phyloP scores from a whole-genome alignment of 2,113 vertebrate species.

The Haliaeetus leucogaster region DNA sequence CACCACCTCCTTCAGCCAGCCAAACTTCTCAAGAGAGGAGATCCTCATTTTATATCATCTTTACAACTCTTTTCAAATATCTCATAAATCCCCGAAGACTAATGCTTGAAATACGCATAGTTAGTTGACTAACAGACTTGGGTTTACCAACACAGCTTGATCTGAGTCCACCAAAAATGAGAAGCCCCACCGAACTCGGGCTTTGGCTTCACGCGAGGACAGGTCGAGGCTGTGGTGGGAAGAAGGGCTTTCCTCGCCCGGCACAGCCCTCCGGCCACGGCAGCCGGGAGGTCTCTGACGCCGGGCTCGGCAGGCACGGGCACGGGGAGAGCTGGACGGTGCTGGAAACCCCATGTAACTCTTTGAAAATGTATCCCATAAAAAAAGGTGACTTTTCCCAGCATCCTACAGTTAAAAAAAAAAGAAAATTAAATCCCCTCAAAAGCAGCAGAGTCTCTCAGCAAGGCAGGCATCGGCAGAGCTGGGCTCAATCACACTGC shows the following conservation, averaged over 20 bases:
- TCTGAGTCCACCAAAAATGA: not conserved
- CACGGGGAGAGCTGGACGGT: not conserved
- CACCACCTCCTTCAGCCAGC: not conserved
- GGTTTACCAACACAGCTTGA: not conserved
- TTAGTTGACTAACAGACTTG: not conserved
- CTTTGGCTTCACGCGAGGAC: accelerated
- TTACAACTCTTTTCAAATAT: not conserved
- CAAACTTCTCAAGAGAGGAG: not conserved
- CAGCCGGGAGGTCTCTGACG: accelerated
- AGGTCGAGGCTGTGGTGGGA: not conserved
- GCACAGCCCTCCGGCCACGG: accelerated
- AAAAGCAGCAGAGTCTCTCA: conserved; percentile 26
- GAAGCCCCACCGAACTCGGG: not conserved
- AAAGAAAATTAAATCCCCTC: not conserved
- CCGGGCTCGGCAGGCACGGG: accelerated
- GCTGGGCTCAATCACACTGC: not conserved
- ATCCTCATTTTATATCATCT: not conserved
- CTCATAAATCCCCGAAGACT: not conserved
- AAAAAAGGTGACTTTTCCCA: not conserved
- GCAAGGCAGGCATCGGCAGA: conserved; percentile 20
- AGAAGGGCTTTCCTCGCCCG: not conserved
- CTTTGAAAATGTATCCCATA: not conserved
- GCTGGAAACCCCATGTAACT: not conserved
- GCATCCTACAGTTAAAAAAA: not conserved
- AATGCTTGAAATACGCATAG: not conserved